These are phyloP conservation scores for Zaprionus africanus DNA, from an alignment of 1,140 invertebrate genomes.

Conservation along the genomic window DNA sequence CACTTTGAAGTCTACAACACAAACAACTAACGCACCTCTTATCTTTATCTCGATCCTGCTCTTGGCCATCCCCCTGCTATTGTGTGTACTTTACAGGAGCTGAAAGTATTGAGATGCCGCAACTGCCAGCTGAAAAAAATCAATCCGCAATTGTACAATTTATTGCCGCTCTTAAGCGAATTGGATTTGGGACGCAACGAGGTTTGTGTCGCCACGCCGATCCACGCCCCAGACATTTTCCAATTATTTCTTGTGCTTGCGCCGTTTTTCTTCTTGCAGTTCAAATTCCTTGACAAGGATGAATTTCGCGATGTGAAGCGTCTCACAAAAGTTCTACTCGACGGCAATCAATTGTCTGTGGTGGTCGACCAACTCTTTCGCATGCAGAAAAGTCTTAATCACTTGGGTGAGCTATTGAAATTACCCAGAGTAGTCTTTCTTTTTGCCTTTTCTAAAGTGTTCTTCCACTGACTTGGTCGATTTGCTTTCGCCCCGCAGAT, in stretches of 20 bases:
- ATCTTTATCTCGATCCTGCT: background rate
- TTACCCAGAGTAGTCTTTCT: background rate
- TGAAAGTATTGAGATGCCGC: slow-evolving; percentile 89
- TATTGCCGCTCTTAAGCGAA: slow-evolving; percentile 88
- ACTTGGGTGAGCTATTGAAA: slow-evolving; percentile 70
- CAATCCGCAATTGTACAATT: slow-evolving; percentile 91
- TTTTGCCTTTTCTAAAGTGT: background rate
- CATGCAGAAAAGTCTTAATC: slow-evolving; percentile 86
- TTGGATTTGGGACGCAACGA: slow-evolving; percentile 91
- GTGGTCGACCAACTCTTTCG: slow-evolving; percentile 90
- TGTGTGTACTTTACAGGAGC: slow-evolving; percentile 85
- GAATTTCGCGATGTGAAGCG: slow-evolving; percentile 89
- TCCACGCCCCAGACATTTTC: slow-evolving; percentile 38
- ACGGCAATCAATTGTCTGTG: slow-evolving; percentile 91
- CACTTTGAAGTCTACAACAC: slow-evolving; percentile 4
- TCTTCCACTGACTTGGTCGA: background rate
- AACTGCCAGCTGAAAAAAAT: slow-evolving; percentile 89
- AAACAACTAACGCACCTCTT: slow-evolving; percentile 28
- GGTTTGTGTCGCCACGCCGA: slow-evolving; percentile 64
- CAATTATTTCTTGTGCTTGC: slow-evolving; percentile 60
- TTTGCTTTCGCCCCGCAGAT: slow-evolving; percentile 59
- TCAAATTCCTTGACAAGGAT: slow-evolving; percentile 90
- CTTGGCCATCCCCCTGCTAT: slow-evolving; percentile 2
- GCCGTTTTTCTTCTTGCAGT: slow-evolving; percentile 80
- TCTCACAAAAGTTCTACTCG: slow-evolving; percentile 88